Evolutionary conservation across 2,888 invertebrate genomes (phyloP).

Genomic region (Gymnocheta viridis): DNA sequence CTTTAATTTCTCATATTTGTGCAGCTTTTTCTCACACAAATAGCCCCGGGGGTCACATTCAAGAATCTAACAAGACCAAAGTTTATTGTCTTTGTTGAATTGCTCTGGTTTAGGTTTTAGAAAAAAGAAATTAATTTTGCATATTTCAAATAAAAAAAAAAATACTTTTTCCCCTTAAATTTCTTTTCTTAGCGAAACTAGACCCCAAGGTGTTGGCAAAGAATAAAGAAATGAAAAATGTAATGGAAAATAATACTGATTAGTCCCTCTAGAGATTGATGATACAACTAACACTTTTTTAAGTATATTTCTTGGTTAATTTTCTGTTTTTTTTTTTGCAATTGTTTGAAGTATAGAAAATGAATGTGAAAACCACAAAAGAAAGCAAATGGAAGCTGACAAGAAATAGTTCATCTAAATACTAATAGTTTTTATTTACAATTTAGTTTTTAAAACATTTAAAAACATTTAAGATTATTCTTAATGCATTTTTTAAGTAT

Average conservation of each 20-base stretch:
- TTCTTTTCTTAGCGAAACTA: conserved; percentile 40
- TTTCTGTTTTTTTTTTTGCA: conserved; percentile 21
- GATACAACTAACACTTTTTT: conserved; percentile 24
- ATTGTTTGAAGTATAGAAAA: background rate
- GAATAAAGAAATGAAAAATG: conserved; percentile 3
- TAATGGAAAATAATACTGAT: conserved; percentile 46
- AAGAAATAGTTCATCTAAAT: background rate
- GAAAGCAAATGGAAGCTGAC: background rate
- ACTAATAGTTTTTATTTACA: background rate
- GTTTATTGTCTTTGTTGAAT: conserved; percentile 37
- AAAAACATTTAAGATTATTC: background rate
- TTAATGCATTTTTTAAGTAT: background rate
- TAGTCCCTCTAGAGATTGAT: conserved; percentile 44
- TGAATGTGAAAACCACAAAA: background rate
- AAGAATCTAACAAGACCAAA: conserved; percentile 18
- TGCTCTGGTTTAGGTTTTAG: conserved; percentile 9
- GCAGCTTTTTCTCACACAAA: conserved; percentile 15
- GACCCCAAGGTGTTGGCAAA: conserved; percentile 34
- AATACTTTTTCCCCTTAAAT: background rate
- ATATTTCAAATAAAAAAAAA: background rate
- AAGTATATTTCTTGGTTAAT: conserved; percentile 24
- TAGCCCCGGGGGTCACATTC: conserved; percentile 24
- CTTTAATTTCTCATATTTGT: conserved; percentile 20
- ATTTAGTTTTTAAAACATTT: background rate
- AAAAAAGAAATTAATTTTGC: background rate